phyloP scores from a whole-genome alignment of 2,888 invertebrate species.

The Tetragonisca angustula region DNA sequence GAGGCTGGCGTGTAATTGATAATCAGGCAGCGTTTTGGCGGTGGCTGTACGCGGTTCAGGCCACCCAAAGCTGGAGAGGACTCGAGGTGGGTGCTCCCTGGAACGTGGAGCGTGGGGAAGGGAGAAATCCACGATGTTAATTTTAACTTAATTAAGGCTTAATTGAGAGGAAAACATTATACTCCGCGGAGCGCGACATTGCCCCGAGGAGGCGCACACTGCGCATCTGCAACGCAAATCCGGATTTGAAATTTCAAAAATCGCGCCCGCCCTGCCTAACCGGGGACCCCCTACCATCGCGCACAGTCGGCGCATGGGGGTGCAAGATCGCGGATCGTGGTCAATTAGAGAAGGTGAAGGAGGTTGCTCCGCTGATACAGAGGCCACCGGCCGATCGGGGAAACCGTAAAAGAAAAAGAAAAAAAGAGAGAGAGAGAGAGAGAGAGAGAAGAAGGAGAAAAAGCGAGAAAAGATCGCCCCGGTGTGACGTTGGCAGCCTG shows the following conservation, averaged over 20 bases:
- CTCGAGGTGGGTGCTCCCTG: conserved; percentile 70
- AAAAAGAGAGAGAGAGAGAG: conserved; percentile 10
- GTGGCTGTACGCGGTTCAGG: conserved; percentile 80
- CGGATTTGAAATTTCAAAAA: conserved; percentile 84
- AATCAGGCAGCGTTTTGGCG: conserved; percentile 62
- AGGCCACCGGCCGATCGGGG: conserved; percentile 59
- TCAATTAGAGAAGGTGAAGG: conserved; percentile 79
- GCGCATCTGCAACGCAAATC: conserved; percentile 84
- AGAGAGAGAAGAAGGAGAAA: neutral
- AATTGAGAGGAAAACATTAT: conserved; percentile 84
- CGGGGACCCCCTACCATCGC: conserved; percentile 9
- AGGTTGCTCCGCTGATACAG: conserved; percentile 47
- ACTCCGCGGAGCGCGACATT: conserved; percentile 80
- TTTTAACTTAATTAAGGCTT: conserved; percentile 85
- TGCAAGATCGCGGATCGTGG: conserved; percentile 80
- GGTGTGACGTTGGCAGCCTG: conserved; percentile 44
- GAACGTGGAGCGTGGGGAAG: conserved; percentile 70
- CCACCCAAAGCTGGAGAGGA: conserved; percentile 83
- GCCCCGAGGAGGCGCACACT: conserved; percentile 70
- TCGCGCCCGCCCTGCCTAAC: conserved; percentile 71
- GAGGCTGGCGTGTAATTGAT: conserved; percentile 43
- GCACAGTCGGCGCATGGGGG: conserved; percentile 50
- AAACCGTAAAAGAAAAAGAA: conserved; percentile 37
- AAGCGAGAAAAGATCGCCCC: neutral
- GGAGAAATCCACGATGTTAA: conserved; percentile 83